Conservation (phyloP, 1,140 invertebrate species). For the Hyles vespertilio region DNA sequence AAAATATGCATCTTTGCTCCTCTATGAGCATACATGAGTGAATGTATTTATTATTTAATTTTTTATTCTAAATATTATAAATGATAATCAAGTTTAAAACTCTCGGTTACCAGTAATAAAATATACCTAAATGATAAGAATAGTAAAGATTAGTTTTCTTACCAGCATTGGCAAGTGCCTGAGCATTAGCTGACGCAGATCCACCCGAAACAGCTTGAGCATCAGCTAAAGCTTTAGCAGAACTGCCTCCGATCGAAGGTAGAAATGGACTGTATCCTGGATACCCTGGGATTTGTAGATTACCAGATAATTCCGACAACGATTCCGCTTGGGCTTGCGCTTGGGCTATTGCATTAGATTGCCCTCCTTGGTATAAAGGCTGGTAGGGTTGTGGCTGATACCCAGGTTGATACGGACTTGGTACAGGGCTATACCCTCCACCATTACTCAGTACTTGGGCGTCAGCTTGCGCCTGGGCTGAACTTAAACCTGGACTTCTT, state of each 20-base stretch:
- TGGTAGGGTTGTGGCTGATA: not conserved
- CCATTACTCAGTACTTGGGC: conserved; percentile 10
- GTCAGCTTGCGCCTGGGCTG: conserved; percentile 12
- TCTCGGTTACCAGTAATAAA: too few relatives aligned
- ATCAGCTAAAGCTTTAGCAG: conserved; percentile 5
- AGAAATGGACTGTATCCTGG: not conserved
- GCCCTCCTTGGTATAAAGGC: too few relatives aligned
- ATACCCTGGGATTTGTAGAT: not conserved
- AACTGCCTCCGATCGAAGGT: not conserved
- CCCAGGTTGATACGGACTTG: not conserved
- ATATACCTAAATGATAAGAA: too few relatives aligned
- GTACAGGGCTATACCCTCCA: conserved; percentile 2
- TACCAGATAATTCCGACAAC: not conserved
- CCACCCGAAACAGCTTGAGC: conserved; percentile 9
- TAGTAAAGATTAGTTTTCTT: too few relatives aligned
- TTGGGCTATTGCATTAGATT: too few relatives aligned
- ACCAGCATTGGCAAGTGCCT: not conserved
- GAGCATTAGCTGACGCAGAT: not conserved
- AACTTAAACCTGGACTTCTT: not conserved
- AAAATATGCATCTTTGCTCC: too few relatives aligned
- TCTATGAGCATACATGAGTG: too few relatives aligned
- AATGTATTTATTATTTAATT: too few relatives aligned
- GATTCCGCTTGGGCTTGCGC: too few relatives aligned
- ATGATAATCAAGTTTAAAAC: too few relatives aligned
- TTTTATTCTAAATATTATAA: too few relatives aligned